phyloP scores from a whole-genome alignment of 2,888 invertebrate genomes.

The Erynnis tages region DNA sequence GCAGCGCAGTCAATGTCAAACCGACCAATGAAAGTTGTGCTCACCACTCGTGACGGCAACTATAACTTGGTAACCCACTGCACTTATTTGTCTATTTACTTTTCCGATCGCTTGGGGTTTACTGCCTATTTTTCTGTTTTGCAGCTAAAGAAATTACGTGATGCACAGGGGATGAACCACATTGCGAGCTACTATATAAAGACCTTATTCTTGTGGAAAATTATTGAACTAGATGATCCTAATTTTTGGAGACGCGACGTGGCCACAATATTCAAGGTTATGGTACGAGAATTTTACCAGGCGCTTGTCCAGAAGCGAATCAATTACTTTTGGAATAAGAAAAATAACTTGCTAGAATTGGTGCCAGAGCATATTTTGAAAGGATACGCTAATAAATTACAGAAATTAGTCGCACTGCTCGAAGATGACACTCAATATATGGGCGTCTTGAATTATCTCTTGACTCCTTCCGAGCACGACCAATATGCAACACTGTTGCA shows the following conservation, averaged over 20 bases:
- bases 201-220: constrained; percentile 72
- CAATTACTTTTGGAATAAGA: constrained; percentile 72
- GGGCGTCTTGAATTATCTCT: constrained; percentile 51
- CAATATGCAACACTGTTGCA: too few relatives aligned
- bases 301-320: constrained; percentile 52
- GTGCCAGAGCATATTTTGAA: constrained; percentile 38
- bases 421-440: constrained; percentile 45
- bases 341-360: constrained; percentile 63
- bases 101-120: too few relatives aligned
- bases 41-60: too few relatives aligned
- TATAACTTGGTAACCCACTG: too few relatives aligned
- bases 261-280: constrained; percentile 54
- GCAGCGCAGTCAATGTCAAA: too few relatives aligned
- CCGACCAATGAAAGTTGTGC: too few relatives aligned
- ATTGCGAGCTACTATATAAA: constrained; percentile 83
- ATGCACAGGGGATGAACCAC: constrained; percentile 57
- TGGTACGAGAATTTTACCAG: constrained; percentile 59
- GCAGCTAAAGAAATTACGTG: constrained; percentile 77
- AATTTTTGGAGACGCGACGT: constrained; percentile 52
- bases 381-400: constrained; percentile 47
- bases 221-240: constrained; percentile 39
- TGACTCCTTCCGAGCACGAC: constrained; percentile 48
- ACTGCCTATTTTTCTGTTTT: constrained; percentile 23
- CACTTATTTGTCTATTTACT: too few relatives aligned
- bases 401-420: constrained; percentile 43